Evolutionary conservation across 2,888 invertebrate species (phyloP).

Genomic region (Bombylius discolor): DNA sequence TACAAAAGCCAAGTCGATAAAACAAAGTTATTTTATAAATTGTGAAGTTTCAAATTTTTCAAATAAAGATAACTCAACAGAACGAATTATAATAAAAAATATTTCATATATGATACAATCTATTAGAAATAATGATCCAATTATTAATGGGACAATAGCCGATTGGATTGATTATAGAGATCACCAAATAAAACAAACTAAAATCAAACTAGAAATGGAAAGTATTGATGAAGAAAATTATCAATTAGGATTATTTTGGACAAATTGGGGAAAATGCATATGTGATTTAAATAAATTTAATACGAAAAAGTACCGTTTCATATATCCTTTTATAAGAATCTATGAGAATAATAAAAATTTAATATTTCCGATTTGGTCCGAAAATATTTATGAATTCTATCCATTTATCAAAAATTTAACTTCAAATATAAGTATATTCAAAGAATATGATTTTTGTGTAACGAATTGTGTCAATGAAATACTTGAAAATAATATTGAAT

Average conservation of each 20-base stretch:
- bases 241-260: not conserved
- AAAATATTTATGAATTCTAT: not conserved
- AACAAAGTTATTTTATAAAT: too few species aligned
- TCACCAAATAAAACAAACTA: not conserved
- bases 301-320: not conserved
- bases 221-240: not conserved
- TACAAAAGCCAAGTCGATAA: too few species aligned
- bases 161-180: not conserved
- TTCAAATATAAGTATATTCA: not conserved
- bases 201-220: not conserved
- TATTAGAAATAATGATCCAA: not conserved
- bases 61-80: too few species aligned
- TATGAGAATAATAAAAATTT: not conserved
- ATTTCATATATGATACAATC: not conserved
- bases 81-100: not conserved
- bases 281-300: not conserved
- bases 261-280: not conserved
- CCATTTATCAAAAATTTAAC: not conserved
- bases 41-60: too few species aligned
- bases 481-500: not conserved
- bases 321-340: not conserved
- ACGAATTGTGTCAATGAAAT: not conserved
- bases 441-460: not conserved
- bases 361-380: not conserved
- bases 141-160: not conserved